Evolutionary conservation across 2,113 vertebrate genomes (phyloP), one percentile per base, ranked within the genome.

Genomic region (Anser cygnoides): DNA sequence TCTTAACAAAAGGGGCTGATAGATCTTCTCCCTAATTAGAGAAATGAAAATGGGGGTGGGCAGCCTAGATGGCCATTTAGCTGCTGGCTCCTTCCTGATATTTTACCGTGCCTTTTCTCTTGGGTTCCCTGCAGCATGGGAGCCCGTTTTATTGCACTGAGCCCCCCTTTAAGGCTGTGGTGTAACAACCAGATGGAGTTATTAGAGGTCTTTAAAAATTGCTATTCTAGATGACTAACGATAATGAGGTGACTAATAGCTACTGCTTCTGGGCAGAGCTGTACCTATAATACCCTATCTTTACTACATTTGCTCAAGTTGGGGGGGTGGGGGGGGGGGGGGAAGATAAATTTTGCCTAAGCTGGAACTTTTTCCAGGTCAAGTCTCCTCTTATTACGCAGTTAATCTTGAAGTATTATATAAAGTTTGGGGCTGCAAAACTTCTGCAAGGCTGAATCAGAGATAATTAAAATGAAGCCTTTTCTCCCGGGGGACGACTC

Each of bases 351-450:
- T 94, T 95, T 79, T 95, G 79, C 73, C 73, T 50, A 49, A 92
- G 58, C 44, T 81, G 72, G 35, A 96, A 78, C 44, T 90, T 96
- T 96, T 93, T 92, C 83, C 95, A 95, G 95, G 93, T 93, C 92
- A 96, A 94, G 72, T 92, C 86, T 89, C 76, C 87, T 93, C 90
- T 89, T 84, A 91, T 94, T 95, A 94, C 41, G 46, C 17, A 76
- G 62, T 83, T 96, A 82, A 90, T 95, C 77, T 91, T 92, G 81
- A 93, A 92, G 71, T 31, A 87, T 91, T 94, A 79, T 29, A 33
- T 95, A 89, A 96, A 95, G 55, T 77, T 37, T 76, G 7, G 23
- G 50, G 33, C 90, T 1, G 7, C 3, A 23, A 89, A 93, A 79
- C 81, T 87, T 89, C 58, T 76, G 50, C 1, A 0, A 70, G 37